Evolutionary conservation across 1,140 invertebrate species (phyloP).

Genomic region (Drosophila insularis): DNA sequence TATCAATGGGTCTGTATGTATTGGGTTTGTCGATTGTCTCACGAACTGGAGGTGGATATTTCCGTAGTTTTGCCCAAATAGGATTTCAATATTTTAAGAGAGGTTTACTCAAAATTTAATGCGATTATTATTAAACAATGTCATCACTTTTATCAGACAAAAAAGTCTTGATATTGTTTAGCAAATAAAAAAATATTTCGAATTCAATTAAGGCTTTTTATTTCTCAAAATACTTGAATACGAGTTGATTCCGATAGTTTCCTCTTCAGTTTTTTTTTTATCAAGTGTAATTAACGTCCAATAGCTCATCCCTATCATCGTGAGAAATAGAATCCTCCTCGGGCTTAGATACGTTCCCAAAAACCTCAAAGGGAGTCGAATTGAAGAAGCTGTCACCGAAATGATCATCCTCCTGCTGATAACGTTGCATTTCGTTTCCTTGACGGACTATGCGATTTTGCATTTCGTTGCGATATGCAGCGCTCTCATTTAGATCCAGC

Average conservation of each 20-base stretch:
- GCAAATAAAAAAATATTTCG: neutral
- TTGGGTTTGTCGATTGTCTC: conserved; percentile 37
- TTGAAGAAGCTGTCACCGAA: neutral
- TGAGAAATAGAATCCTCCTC: neutral
- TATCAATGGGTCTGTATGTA: conserved; percentile 47
- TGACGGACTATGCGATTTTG: conserved; percentile 88
- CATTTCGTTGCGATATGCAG: conserved; percentile 85
- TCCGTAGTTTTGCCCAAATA: conserved; percentile 29
- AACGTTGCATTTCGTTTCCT: conserved; percentile 91
- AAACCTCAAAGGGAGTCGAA: neutral
- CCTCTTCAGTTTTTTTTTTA: too few relatives aligned
- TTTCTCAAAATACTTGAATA: neutral
- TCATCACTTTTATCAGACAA: neutral
- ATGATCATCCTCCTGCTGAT: conserved; percentile 88
- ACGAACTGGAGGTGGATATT: conserved; percentile 18
- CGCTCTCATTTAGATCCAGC: neutral
- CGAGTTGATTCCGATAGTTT: too few relatives aligned
- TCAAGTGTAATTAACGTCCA: too few relatives aligned
- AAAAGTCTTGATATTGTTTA: conserved; percentile 3
- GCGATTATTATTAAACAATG: neutral
- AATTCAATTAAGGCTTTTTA: neutral
- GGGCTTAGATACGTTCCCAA: neutral
- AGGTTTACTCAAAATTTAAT: conserved; percentile 39
- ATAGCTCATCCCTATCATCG: neutral
- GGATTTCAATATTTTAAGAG: conserved; percentile 31